Evolutionary conservation across 2,113 vertebrate species (phyloP).

Genomic region (Pseudonaja textilis): DNA sequence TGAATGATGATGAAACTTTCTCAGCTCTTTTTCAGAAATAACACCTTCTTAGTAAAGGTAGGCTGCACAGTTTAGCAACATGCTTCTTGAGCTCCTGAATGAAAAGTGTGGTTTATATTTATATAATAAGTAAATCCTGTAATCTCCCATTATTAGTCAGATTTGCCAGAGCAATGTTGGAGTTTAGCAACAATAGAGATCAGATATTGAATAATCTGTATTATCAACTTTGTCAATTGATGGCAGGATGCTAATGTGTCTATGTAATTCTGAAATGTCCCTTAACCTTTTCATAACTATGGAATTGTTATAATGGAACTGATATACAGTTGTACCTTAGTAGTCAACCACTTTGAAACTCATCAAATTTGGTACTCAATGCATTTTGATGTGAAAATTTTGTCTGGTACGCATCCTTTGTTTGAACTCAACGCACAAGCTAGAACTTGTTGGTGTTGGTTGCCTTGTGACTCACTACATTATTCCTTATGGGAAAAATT

Average conservation of each 20-base stretch:
- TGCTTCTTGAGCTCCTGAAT: not conserved
- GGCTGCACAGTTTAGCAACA: too few species aligned
- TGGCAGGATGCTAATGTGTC: not conserved
- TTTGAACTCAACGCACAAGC: not conserved
- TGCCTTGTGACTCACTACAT: not conserved
- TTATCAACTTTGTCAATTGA: not conserved
- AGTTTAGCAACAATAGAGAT: not conserved
- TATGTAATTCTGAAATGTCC: not conserved
- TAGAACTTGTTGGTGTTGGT: not conserved
- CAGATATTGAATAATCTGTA: not conserved
- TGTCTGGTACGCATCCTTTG: not conserved
- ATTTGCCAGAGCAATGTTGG: not conserved
- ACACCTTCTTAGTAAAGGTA: too few species aligned
- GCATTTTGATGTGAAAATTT: not conserved
- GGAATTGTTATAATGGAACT: not conserved
- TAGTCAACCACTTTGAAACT: not conserved
- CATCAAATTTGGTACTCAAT: not conserved
- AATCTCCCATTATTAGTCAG: not conserved
- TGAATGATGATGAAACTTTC: too few species aligned
- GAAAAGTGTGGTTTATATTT: not conserved
- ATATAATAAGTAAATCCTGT: not conserved
- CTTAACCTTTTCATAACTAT: not conserved
- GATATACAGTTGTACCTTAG: not conserved
- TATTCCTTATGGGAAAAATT: not conserved
- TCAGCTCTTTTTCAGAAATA: too few species aligned